Base-by-base conservation (phyloP, 2,113 vertebrate species). In the Lepus europaeus region DNA sequence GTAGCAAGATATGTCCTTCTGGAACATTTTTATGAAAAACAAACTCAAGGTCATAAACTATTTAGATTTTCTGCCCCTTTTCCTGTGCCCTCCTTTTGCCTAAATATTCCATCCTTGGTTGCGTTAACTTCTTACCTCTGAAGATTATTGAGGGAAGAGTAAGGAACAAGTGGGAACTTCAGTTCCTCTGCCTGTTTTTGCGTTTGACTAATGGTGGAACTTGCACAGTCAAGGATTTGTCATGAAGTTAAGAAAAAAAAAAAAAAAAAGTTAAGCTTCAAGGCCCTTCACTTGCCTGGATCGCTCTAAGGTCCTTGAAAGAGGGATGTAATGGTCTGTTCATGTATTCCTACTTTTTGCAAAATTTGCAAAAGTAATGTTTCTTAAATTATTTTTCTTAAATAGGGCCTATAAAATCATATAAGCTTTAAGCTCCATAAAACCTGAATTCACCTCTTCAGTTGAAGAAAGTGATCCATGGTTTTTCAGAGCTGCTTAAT, bases 321-420 rank as follows among this genome's bases (percentile, higher is more conserved):
- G 5, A 82, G 11, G 6, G 10, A 49, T 11, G 0, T 16, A 85
- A 49, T 11, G 4, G 1, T 69, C 7, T 69, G 13, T 79, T 63
- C 2, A 27, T 20, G 13, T 64, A 3, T 39, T 78, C 1, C 3
- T 51, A 0, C 36, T 72, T 64, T 59, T 78, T 51, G 33, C 56
- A 94, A 87, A 68, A n/a, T 69, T 79, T 82, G 23, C 36, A 36
- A 33, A 73, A 27, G 27, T 51, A 68, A 5, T 64, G 82, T 27
- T 85, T 87, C 31, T 78, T 39, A 27, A 87, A 66, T 49, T 79
- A 63, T n/a, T 80, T 89, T 61, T 95, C 73, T 51, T 76, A 51
- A 76, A 87, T 27, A 51, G 1, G 20, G 31, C 19, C 3, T 25
- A 17, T 87, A 51, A 16, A 72, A 79, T 88, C 31, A 6, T 12